These are phyloP conservation scores for Anser brachyrhynchus DNA, from an alignment of 2,113 vertebrate species.

Conservation along the genomic window DNA sequence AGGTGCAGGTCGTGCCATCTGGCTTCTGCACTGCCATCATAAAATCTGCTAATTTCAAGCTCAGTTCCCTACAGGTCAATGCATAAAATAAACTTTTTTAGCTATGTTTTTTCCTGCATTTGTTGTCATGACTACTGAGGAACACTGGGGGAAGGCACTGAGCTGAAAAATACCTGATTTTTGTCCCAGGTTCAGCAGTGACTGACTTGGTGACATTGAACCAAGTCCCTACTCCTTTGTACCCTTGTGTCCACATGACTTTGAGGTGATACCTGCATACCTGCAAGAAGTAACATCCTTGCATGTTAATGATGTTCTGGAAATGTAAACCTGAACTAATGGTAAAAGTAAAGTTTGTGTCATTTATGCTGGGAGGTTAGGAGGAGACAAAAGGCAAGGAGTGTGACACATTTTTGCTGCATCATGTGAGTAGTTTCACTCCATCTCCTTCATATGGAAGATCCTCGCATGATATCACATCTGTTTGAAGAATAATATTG, in stretches of 20 bases:
- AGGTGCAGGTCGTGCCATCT: neutral
- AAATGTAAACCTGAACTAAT: neutral
- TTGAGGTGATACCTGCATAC: neutral
- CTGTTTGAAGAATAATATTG: neutral
- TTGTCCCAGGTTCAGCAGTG: neutral
- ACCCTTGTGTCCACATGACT: fast-evolving
- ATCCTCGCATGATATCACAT: neutral
- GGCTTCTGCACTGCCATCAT: neutral
- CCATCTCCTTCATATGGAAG: neutral
- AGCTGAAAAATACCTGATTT: neutral
- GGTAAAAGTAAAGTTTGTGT: neutral
- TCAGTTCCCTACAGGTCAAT: neutral
- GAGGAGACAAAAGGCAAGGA: too few species aligned
- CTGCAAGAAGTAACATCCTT: neutral
- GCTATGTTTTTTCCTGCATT: neutral
- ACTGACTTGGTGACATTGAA: neutral
- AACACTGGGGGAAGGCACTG: neutral
- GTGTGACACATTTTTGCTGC: neutral
- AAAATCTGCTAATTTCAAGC: neutral
- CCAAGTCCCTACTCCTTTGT: neutral
- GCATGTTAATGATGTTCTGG: neutral
- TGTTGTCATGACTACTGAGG: neutral
- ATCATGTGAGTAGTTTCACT: neutral
- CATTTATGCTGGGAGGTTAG: neutral
- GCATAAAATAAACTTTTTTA: neutral